phyloP scores from a whole-genome alignment of 1,140 invertebrate species.

The Calephelis virginiensis region DNA sequence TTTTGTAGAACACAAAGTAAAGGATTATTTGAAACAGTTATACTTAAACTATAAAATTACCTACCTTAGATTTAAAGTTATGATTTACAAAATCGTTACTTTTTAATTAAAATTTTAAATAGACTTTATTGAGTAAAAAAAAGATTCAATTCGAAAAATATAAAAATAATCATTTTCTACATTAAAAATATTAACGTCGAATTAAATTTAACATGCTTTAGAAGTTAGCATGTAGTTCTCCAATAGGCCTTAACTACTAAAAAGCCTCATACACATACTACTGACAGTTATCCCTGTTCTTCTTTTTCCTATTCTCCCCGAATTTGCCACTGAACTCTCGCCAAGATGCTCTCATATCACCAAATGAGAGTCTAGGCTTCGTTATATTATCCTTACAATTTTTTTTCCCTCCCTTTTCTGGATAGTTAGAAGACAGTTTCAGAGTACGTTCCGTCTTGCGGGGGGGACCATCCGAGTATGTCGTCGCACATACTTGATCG shows the following conservation, averaged over 20 bases:
- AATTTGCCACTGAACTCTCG: slow-evolving; percentile 55
- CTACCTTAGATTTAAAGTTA: no score
- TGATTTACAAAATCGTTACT: no score
- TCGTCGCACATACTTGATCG: not conserved
- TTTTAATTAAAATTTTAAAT: no score
- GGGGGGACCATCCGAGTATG: not conserved
- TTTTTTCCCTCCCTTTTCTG: slow-evolving; percentile 23
- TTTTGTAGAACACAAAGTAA: no score
- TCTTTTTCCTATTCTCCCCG: slow-evolving; percentile 47
- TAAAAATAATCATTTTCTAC: not conserved
- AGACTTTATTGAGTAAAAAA: no score
- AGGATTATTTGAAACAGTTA: no score
- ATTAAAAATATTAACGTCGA: not conserved
- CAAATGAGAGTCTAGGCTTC: slow-evolving; percentile 36
- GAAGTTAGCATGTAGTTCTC: not conserved
- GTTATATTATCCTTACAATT: slow-evolving; percentile 21
- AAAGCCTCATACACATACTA: slow-evolving; percentile 7
- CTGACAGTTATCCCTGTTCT: slow-evolving; percentile 41
- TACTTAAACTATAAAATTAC: no score
- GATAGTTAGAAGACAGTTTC: slow-evolving; percentile 9
- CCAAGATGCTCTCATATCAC: slow-evolving; percentile 55
- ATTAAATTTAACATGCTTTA: no score
- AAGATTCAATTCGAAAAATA: no score
- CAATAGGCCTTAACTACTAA: not conserved
- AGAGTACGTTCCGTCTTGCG: not conserved